Conservation (phyloP, 2,888 invertebrate genomes). For the Platycheirus rosarum region DNA sequence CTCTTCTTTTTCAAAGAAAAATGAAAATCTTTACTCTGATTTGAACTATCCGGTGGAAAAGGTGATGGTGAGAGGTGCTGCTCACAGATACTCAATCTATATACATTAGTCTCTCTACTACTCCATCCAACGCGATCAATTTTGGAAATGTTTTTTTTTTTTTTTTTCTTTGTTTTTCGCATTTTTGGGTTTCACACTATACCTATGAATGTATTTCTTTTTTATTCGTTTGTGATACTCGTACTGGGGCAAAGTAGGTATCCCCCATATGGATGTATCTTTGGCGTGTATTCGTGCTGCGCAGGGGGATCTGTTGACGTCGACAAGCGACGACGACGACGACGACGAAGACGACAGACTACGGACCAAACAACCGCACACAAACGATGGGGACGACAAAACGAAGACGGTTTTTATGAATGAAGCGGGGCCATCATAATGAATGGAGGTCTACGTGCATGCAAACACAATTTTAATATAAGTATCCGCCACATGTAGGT, state of each 20-base stretch:
- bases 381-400: constrained; percentile 61
- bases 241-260: constrained; percentile 75
- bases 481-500: constrained; percentile 44
- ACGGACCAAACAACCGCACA: constrained; percentile 37
- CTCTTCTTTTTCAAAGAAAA: constrained; percentile 8
- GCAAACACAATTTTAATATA: constrained; percentile 74
- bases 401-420: constrained; percentile 79
- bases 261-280: constrained; percentile 30
- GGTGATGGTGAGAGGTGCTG: constrained; percentile 31
- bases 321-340: constrained; percentile 52
- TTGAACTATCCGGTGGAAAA: constrained; percentile 8
- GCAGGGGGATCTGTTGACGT: constrained; percentile 57
- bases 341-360: constrained; percentile 23
- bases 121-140: constrained; percentile 47
- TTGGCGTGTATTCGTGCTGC: constrained; percentile 30
- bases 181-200: constrained; percentile 63
- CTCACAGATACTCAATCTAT: constrained; percentile 50
- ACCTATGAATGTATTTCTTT: constrained; percentile 28
- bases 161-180: constrained; percentile 29
- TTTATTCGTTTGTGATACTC: constrained; percentile 75
- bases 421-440: constrained; percentile 80
- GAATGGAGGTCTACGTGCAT: constrained; percentile 78
- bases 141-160: constrained; percentile 26
- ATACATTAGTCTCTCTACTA: constrained; percentile 33
- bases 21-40: constrained; percentile 42